phyloP scores from a whole-genome alignment of 2,113 vertebrate genomes.

The Psammodynastes pulverulentus region DNA sequence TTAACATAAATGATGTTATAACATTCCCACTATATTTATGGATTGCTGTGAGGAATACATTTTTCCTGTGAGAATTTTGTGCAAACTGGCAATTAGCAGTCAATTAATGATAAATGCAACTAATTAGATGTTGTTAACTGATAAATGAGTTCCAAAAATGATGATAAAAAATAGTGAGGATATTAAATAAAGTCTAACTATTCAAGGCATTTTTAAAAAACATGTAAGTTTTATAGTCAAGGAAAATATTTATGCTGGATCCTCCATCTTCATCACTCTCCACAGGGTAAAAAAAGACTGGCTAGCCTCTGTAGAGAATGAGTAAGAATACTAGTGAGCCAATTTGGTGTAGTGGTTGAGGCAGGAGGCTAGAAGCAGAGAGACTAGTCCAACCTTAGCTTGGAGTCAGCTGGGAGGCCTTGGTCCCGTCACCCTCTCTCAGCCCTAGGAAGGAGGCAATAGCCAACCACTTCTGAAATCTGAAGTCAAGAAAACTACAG shows the following conservation, averaged over 20 bases:
- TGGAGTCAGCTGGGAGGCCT: not conserved
- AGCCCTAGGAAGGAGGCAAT: not conserved
- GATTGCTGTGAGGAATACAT: not conserved
- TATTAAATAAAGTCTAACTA: not conserved
- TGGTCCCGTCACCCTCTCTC: not conserved
- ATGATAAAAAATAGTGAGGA: not conserved
- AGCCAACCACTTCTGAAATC: not conserved
- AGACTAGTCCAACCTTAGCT: not conserved
- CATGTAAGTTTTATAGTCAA: not conserved
- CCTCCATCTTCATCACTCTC: not conserved
- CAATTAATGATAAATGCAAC: constrained; percentile 9
- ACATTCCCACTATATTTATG: not conserved
- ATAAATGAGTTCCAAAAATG: not conserved
- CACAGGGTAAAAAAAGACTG: not conserved
- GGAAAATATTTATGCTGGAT: not conserved
- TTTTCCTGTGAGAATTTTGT: not conserved
- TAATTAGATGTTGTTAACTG: constrained; percentile 10
- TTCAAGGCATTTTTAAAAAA: not conserved
- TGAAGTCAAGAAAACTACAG: not conserved
- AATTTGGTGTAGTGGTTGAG: not conserved
- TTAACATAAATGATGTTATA: not conserved
- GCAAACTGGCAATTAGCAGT: not conserved
- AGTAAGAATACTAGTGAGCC: not conserved
- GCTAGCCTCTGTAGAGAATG: not conserved
- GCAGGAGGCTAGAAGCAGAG: not conserved